Percentiles rank a stretch among this genome's conserved stretches.
phyloP scores from a whole-genome alignment of 2,113 vertebrate species.

The Rana temporaria region DNA sequence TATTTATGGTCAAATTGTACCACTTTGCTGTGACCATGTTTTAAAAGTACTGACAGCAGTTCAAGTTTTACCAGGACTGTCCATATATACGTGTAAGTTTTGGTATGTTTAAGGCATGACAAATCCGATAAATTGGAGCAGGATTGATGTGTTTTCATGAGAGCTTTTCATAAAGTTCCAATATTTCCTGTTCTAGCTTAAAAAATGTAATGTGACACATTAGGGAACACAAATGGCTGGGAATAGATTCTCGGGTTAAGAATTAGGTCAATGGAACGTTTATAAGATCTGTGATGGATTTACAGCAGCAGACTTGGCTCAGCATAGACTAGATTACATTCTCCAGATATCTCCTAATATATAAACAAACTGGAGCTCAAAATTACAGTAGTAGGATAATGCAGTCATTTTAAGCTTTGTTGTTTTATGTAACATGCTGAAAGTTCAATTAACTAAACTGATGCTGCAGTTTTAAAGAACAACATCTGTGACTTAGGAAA shows the following conservation, averaged over 20 bases:
- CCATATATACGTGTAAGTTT: too few species aligned
- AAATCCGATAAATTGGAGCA: too few species aligned
- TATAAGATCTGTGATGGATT: constrained; percentile 41
- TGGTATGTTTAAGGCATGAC: too few species aligned
- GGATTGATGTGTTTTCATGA: too few species aligned
- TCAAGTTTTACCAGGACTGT: too few species aligned
- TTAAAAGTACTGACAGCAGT: too few species aligned
- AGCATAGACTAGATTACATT: constrained; percentile 34
- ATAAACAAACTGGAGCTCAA: constrained; percentile 20
- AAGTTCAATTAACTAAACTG: not conserved
- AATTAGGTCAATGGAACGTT: constrained; percentile 22
- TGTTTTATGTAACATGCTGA: not conserved
- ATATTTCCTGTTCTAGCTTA: not conserved
- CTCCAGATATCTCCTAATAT: constrained; percentile 40
- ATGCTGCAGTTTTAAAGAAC: too few species aligned
- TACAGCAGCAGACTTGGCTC: constrained; percentile 19
- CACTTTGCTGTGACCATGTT: too few species aligned
- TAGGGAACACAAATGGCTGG: constrained; percentile 7
- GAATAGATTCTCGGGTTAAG: constrained; percentile 30
- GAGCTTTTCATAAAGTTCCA: not conserved
- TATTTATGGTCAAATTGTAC: too few species aligned
- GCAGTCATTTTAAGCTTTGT: constrained; percentile 12
- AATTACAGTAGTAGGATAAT: constrained; percentile 35
- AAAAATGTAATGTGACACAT: not conserved
- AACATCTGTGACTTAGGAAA: too few species aligned